Evolutionary conservation across 2,797 vertebrate genomes (phyloP).

Genomic region (Psittacula derbiana): DNA sequence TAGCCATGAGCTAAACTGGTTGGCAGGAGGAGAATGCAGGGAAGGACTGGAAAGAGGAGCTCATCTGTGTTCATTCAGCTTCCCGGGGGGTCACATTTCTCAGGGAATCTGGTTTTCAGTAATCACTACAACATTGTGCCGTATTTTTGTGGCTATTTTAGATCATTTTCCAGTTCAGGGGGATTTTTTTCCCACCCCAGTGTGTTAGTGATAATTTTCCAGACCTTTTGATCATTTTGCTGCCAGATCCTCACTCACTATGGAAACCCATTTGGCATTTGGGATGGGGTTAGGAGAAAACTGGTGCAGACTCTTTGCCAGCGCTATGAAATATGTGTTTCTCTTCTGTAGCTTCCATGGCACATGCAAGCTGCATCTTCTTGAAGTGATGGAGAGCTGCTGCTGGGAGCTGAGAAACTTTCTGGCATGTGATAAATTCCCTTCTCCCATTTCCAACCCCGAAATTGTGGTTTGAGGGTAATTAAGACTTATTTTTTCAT

Average conservation of each 20-base stretch:
- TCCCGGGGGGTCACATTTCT: neutral
- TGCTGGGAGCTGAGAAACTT: slow-evolving; percentile 50
- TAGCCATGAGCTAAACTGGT: neutral
- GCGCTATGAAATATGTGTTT: neutral
- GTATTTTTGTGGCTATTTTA: neutral
- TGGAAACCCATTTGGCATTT: slow-evolving; percentile 30
- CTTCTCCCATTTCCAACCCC: neutral
- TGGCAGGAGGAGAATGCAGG: neutral
- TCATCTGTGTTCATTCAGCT: neutral
- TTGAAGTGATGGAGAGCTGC: slow-evolving; percentile 50
- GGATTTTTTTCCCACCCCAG: neutral
- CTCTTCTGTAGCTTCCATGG: neutral
- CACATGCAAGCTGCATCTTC: slow-evolving; percentile 12
- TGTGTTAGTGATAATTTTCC: slow-evolving; percentile 34
- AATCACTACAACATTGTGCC: neutral
- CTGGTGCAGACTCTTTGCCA: slow-evolving; percentile 2
- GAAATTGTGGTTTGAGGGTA: neutral
- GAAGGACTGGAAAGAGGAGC: neutral
- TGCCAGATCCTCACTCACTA: neutral
- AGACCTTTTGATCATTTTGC: neutral
- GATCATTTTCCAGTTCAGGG: neutral
- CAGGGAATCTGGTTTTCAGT: neutral
- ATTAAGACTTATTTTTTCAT: neutral
- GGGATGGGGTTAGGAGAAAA: slow-evolving; percentile 39
- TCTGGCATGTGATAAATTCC: slow-evolving; percentile 44